Evolutionary conservation across 2,888 invertebrate genomes (phyloP).

Genomic region (Lottia scabra): DNA sequence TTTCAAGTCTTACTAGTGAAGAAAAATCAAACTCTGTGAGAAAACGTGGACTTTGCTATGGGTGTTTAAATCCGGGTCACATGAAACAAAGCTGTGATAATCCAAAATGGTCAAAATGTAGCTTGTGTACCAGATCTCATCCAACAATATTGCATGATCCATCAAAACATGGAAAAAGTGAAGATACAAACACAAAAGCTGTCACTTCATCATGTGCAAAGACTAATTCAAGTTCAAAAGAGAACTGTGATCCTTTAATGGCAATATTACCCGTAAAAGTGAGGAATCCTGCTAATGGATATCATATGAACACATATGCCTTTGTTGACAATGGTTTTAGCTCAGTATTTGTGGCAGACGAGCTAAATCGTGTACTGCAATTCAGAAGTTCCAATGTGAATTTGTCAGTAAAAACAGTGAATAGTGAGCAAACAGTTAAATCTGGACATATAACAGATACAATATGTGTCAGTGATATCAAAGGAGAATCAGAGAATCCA

Average conservation of each 20-base stretch:
- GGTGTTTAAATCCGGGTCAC: not conserved
- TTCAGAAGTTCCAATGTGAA: not conserved
- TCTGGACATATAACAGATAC: no score
- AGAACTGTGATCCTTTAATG: not conserved
- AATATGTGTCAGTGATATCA: no score
- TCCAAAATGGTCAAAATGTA: not conserved
- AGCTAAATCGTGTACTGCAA: not conserved
- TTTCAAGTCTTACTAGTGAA: not conserved
- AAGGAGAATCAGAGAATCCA: no score
- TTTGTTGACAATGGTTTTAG: not conserved
- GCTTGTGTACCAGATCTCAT: not conserved
- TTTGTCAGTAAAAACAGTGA: not conserved
- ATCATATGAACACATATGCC: not conserved
- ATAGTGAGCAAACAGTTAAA: not conserved
- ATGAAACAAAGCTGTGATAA: not conserved
- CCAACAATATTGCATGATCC: not conserved
- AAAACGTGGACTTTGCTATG: not conserved
- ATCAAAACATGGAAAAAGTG: no score
- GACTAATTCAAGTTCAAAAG: no score
- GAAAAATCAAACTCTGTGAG: not conserved
- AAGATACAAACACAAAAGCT: no score
- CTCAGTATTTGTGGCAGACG: not conserved
- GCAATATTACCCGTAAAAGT: not conserved
- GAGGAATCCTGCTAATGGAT: not conserved
- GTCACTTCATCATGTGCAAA: no score